Evolutionary conservation across 2,797 vertebrate genomes (phyloP), one percentile per base, ranked within the genome.

Genomic region (Enteromius anoplus): DNA sequence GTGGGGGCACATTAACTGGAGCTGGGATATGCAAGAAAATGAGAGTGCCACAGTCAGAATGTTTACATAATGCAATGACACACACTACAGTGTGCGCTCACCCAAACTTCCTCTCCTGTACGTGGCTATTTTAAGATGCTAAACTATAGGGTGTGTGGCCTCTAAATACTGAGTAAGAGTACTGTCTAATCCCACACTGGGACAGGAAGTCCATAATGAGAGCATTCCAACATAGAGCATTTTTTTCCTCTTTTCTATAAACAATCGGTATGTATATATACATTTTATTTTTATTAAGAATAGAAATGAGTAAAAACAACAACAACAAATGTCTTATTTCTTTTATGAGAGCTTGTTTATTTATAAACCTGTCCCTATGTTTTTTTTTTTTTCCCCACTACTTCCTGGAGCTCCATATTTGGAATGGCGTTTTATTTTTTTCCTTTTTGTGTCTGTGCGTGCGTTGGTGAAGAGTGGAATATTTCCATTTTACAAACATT

Each of bases 121-220:
- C n/a, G 37, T 60, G 80, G 81, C 85, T 92, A 93, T 91, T 91
- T 93, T 91, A 87, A 88, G 82, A 78, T 80, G 64, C 78, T 88
- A 90, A 94, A 95, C 92, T 90, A 94, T 91, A 93, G 92, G 93
- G 92, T 93, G 92, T 93, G 92, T 92, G 90, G 92, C 78, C 79
- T 89, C 86, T 73, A 83, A 78, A 66, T 80, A 78, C 85, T 75
- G 80, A 88, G 82, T 90, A 86, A 87, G 87, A 93, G 83, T 91
- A 92, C 91, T 86, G 92, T 88, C 84, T 83, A 85, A 90, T 83
- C 94, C 94, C 93, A 94, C 94, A 89, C 91, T 87, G 87, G 90
- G 89, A 92, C 84, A 84, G 88, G 89, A 90, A 86, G 86, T 88
- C 85, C 87, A 92, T 85, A 91, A 91, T 86, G 72, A 90, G 82